phyloP scores from a whole-genome alignment of 2,113 vertebrate genomes.

The Ailurus styani region DNA sequence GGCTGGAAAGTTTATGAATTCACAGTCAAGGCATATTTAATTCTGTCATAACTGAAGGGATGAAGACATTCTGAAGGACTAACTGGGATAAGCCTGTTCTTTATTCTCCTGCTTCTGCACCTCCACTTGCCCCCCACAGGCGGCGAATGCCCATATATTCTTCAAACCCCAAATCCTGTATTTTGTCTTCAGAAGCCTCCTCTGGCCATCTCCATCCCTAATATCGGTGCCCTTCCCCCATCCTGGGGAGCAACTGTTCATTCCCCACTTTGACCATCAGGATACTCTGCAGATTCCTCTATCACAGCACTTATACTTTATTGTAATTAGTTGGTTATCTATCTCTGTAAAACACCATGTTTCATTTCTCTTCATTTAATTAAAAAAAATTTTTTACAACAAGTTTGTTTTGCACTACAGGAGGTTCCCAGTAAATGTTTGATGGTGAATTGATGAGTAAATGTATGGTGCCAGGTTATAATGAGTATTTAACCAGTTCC shows the following conservation, averaged over 20 bases:
- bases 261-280: not conserved
- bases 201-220: not conserved
- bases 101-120: not conserved
- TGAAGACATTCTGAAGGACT: not conserved
- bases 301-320: not conserved
- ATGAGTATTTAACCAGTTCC: not conserved
- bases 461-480: not conserved
- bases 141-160: not conserved
- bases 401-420: not conserved
- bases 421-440: not conserved
- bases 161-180: not conserved
- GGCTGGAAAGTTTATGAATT: not conserved
- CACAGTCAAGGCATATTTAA: not conserved
- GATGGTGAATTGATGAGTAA: not conserved
- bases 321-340: not conserved
- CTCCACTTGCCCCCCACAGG: not conserved
- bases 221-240: accelerated
- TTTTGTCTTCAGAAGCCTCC: not conserved
- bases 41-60: not conserved
- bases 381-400: not conserved
- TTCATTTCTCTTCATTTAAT: not conserved
- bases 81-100: not conserved
- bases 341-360: not conserved
- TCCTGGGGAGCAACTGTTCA: not conserved
- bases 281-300: not conserved